phyloP scores from a whole-genome alignment of 2,888 invertebrate species.

The Drosophila planitibia region DNA sequence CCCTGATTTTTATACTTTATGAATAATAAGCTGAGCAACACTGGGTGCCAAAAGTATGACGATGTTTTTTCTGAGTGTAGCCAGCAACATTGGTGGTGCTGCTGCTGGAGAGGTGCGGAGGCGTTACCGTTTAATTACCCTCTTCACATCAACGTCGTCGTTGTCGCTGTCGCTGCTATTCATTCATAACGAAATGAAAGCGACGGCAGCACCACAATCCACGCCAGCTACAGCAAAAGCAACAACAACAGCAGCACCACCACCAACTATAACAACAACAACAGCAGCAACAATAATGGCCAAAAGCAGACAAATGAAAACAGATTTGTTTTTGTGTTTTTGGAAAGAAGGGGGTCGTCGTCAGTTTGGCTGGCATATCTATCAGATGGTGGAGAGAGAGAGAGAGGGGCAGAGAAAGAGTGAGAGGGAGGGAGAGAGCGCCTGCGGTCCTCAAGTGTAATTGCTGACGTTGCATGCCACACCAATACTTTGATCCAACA shows the following conservation, averaged over 20 bases:
- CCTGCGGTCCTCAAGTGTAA: conserved; percentile 31
- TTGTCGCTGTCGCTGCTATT: conserved; percentile 39
- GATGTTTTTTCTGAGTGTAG: background rate
- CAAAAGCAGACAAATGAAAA: conserved; percentile 28
- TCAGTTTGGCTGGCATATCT: conserved; percentile 59
- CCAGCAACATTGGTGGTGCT: background rate
- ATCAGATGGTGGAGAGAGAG: background rate
- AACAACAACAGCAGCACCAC: conserved; percentile 13
- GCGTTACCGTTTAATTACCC: conserved; percentile 64
- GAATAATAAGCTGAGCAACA: background rate
- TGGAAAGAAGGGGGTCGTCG: conserved; percentile 33
- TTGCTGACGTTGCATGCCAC: conserved; percentile 41
- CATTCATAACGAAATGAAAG: conserved; percentile 68
- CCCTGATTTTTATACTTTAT: background rate
- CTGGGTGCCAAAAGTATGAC: conserved; percentile 21
- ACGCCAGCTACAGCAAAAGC: background rate
- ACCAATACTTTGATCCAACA: conserved; percentile 29
- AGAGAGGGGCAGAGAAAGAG: background rate
- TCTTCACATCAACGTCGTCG: conserved; percentile 19
- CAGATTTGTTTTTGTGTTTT: conserved; percentile 30
- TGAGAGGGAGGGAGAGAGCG: background rate
- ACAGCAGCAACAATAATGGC: background rate
- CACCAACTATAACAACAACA: conserved; percentile 9
- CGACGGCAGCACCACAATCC: conserved; percentile 13
- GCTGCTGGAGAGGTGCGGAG: conserved; percentile 14